phyloP scores from a whole-genome alignment of 2,888 invertebrate species.

The Rambutsinella grinnellia region DNA sequence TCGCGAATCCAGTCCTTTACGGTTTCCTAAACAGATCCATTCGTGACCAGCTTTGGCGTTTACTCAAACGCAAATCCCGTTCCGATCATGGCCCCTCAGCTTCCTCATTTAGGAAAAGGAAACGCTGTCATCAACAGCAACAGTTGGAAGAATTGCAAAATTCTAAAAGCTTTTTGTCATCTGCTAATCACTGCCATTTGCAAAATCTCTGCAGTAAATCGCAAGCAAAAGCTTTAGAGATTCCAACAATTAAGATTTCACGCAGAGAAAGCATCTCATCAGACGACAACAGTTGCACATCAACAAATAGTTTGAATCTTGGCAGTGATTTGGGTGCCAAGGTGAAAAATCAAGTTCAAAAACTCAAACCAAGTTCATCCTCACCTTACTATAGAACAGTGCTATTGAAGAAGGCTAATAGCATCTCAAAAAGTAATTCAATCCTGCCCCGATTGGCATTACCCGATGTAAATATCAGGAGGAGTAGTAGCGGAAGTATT shows the following conservation, averaged over 20 bases:
- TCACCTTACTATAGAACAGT: slow-evolving; percentile 46
- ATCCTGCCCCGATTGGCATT: slow-evolving; percentile 34
- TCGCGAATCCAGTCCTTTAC: slow-evolving; percentile 64
- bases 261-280: slow-evolving; percentile 49
- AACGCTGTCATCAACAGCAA: slow-evolving; percentile 39
- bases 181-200: slow-evolving; percentile 45
- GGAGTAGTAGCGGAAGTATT: slow-evolving; percentile 47
- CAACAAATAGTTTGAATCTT: slow-evolving; percentile 35
- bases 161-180: slow-evolving; percentile 40
- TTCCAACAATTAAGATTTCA: slow-evolving; percentile 48
- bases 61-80: slow-evolving; percentile 31
- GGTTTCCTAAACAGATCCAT: slow-evolving; percentile 65
- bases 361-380: slow-evolving; percentile 19
- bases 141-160: slow-evolving; percentile 47
- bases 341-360: slow-evolving; percentile 52
- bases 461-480: slow-evolving; percentile 46
- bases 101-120: slow-evolving; percentile 41
- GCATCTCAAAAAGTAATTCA: slow-evolving; percentile 17
- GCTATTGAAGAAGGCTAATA: slow-evolving; percentile 41
- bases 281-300: slow-evolving; percentile 37
- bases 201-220: slow-evolving; percentile 24
- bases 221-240: neutral
- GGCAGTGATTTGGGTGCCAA: slow-evolving; percentile 17
- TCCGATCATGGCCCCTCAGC: slow-evolving; percentile 41
- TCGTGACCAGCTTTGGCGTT: slow-evolving; percentile 61